A percentile compares a stretch with the other conserved stretches of the same genome.
phyloP scores from a whole-genome alignment of 1,140 invertebrate species.

The Dendroctonus valens region DNA sequence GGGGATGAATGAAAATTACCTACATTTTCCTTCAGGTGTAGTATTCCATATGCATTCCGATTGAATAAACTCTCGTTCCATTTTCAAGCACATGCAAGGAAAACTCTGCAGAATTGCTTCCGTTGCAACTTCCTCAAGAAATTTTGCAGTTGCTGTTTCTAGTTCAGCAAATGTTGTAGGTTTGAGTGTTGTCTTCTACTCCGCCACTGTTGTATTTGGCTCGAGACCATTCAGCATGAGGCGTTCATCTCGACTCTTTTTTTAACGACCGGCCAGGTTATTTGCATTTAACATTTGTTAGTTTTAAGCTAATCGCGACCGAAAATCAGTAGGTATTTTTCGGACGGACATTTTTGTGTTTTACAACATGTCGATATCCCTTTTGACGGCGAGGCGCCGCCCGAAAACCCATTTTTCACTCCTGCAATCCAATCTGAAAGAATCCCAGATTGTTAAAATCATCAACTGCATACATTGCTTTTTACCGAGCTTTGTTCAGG shows the following conservation, averaged over 20 bases:
- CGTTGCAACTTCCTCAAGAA: no score
- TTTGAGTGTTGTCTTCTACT: no score
- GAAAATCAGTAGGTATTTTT: conserved; percentile 34
- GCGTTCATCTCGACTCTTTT: conserved; percentile 23
- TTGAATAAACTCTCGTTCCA: no score
- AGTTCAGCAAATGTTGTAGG: no score
- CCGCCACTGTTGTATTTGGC: conserved; percentile 22
- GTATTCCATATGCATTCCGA: no score
- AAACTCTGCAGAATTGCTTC: no score
- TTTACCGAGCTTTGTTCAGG: no score
- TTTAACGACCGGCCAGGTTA: conserved; percentile 25
- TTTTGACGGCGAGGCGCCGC: conserved; percentile 31
- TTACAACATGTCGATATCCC: conserved; percentile 31
- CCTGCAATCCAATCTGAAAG: conserved; percentile 8
- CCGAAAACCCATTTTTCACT: conserved; percentile 21
- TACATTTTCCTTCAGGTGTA: no score
- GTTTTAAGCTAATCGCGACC: conserved; percentile 35
- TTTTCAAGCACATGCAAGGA: no score
- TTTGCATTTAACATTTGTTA: conserved; percentile 38
- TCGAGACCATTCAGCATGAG: conserved; percentile 24
- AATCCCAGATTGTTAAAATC: conserved; percentile 4
- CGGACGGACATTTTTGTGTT: conserved; percentile 33
- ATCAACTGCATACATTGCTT: not conserved
- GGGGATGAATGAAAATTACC: no score
- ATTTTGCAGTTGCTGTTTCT: no score